These are phyloP conservation scores for Creontiades dilutus DNA, from an alignment of 2,888 invertebrate species.

Conservation along the genomic window DNA sequence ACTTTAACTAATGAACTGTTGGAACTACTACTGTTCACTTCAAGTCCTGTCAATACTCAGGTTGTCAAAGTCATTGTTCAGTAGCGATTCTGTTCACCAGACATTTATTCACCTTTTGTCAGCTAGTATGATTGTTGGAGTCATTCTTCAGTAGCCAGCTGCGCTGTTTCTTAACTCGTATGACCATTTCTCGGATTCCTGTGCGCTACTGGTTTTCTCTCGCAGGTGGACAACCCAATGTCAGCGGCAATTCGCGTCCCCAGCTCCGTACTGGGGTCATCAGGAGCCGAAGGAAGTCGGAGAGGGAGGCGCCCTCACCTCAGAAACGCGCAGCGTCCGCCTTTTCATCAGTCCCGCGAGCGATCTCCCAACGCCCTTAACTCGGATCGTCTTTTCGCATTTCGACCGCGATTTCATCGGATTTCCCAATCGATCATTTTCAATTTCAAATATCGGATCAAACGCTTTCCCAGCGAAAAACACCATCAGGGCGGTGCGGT, in stretches of 20 bases:
- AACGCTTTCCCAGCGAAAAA: background rate
- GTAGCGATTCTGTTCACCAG: too few species aligned
- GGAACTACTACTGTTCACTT: too few species aligned
- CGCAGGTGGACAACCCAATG: too few species aligned
- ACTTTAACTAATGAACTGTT: too few species aligned
- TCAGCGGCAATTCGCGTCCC: background rate
- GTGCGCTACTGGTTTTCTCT: background rate
- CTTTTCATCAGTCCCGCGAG: background rate
- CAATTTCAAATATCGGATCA: background rate
- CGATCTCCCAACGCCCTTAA: background rate
- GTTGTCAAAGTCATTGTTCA: too few species aligned
- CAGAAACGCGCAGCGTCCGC: background rate
- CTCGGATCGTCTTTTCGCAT: background rate
- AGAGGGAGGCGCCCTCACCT: background rate
- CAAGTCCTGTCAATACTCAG: too few species aligned
- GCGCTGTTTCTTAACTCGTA: too few species aligned
- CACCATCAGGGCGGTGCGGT: background rate
- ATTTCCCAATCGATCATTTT: background rate
- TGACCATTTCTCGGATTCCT: background rate
- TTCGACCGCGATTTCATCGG: background rate
- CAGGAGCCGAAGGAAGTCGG: background rate
- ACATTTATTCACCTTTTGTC: too few species aligned
- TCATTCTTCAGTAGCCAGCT: background rate
- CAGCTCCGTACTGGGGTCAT: background rate
- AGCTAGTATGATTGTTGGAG: too few species aligned